phyloP scores from a whole-genome alignment of 2,888 invertebrate species.

The Lingula anatina region DNA sequence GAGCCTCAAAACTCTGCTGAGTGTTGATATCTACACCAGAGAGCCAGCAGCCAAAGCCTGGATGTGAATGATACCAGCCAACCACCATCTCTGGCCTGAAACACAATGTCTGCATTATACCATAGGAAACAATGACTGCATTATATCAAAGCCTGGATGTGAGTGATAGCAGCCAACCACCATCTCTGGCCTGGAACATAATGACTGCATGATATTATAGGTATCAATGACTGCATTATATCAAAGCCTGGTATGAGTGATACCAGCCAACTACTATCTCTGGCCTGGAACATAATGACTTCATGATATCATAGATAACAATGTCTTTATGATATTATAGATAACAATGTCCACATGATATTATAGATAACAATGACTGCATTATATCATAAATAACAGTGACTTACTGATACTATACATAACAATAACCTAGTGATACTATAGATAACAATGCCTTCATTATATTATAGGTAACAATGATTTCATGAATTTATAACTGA shows the following conservation, averaged over 20 bases:
- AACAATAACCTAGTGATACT: too few species aligned
- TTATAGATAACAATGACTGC: slow-evolving; percentile 56
- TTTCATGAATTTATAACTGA: too few species aligned
- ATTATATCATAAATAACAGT: too few species aligned
- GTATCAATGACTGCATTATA: too few species aligned
- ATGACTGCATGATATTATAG: not conserved
- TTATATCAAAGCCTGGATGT: slow-evolving; percentile 99
- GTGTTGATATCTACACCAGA: slow-evolving; percentile 99
- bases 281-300: slow-evolving; percentile 59
- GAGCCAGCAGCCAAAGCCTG: slow-evolving; percentile 99
- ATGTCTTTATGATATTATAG: too few species aligned
- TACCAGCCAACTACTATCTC: slow-evolving; percentile 99
- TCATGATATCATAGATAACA: too few species aligned
- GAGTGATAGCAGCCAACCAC: slow-evolving; percentile 98
- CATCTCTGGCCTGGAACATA: slow-evolving; percentile 80
- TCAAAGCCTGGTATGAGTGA: slow-evolving; percentile 99
- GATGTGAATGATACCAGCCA: slow-evolving; percentile 97
- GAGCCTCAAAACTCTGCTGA: slow-evolving; percentile 97
- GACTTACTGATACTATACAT: too few species aligned
- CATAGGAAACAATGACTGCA: too few species aligned
- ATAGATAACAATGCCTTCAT: too few species aligned
- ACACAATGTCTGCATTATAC: slow-evolving; percentile 2
- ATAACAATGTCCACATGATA: slow-evolving; percentile 99
- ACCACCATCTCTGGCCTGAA: slow-evolving; percentile 97
- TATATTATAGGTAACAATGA: too few species aligned